Evolutionary conservation across 2,888 invertebrate genomes (phyloP).

Genomic region (Metopia argyrocephala): DNA sequence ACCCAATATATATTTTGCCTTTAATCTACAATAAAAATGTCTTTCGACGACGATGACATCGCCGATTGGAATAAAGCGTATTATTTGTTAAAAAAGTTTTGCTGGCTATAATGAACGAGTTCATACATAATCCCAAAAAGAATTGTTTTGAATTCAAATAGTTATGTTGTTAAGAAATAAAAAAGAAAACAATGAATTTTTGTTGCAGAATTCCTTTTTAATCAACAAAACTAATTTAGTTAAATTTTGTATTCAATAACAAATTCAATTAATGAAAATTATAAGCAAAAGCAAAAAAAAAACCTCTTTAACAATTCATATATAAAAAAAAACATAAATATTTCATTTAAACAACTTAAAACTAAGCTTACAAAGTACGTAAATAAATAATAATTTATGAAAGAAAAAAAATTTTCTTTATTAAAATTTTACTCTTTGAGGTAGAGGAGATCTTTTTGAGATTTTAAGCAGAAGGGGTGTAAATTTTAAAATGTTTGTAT

Average conservation of each 20-base stretch:
- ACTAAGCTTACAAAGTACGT: constrained; percentile 27
- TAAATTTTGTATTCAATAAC: constrained; percentile 61
- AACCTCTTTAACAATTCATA: constrained; percentile 64
- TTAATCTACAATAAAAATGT: too few relatives aligned
- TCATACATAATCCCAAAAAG: constrained; percentile 21
- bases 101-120: constrained; percentile 53
- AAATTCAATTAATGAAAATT: constrained; percentile 62
- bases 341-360: constrained; percentile 50
- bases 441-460: constrained; percentile 44
- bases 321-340: constrained; percentile 13
- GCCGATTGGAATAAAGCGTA: constrained; percentile 25
- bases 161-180: constrained; percentile 50
- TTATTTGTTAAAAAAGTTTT: constrained; percentile 63
- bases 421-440: constrained; percentile 38
- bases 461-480: constrained; percentile 13
- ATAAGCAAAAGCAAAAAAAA: constrained; percentile 27
- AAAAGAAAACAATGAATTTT: constrained; percentile 67
- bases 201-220: constrained; percentile 65
- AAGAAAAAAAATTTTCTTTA: not conserved
- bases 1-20: too few relatives aligned
- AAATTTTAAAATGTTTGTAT: too few relatives aligned
- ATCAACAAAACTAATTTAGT: constrained; percentile 59
- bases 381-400: not conserved
- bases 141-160: constrained; percentile 17
- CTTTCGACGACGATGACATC: too few relatives aligned